A percentile compares a stretch with the other conserved stretches of the same genome.
Conservation (phyloP, 1,140 invertebrate genomes). For the Drosophila ananassae region DNA sequence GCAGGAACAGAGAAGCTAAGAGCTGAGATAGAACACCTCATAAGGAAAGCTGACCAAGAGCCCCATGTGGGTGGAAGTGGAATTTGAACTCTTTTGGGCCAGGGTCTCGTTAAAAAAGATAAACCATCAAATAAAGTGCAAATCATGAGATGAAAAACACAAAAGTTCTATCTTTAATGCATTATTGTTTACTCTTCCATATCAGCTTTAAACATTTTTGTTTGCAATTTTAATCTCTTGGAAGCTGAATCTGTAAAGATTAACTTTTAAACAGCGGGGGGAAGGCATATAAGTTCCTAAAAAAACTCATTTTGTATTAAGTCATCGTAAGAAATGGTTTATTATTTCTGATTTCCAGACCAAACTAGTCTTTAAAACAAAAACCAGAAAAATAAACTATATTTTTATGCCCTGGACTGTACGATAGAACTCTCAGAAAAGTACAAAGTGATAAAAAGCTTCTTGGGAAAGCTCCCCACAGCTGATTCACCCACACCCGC, state of each 20-base stretch:
- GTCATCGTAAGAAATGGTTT: too few species aligned
- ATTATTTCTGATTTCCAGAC: too few species aligned
- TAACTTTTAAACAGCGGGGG: neutral
- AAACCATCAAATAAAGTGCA: neutral
- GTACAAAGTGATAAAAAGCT: conserved; percentile 56
- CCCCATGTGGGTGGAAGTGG: conserved; percentile 54
- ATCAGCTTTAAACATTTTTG: neutral
- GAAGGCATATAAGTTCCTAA: too few species aligned
- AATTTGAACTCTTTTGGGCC: neutral
- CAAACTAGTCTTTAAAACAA: too few species aligned
- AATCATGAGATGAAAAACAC: neutral
- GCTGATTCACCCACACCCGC: conserved; percentile 10
- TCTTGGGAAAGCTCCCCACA: conserved; percentile 12
- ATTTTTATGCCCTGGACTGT: neutral
- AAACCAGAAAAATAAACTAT: neutral
- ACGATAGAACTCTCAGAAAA: conserved; percentile 18
- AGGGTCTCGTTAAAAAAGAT: too few species aligned
- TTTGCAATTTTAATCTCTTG: neutral
- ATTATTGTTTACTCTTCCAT: too few species aligned
- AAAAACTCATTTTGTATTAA: too few species aligned
- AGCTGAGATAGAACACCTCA: conserved; percentile 68
- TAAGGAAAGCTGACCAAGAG: conserved; percentile 68
- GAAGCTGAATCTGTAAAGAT: neutral
- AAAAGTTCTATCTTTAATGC: neutral
- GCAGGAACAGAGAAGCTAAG: conserved; percentile 85